These are phyloP conservation scores for Forbesichthys papilliferus DNA, from an alignment of 2,113 vertebrate genomes.

Conservation along the genomic window DNA sequence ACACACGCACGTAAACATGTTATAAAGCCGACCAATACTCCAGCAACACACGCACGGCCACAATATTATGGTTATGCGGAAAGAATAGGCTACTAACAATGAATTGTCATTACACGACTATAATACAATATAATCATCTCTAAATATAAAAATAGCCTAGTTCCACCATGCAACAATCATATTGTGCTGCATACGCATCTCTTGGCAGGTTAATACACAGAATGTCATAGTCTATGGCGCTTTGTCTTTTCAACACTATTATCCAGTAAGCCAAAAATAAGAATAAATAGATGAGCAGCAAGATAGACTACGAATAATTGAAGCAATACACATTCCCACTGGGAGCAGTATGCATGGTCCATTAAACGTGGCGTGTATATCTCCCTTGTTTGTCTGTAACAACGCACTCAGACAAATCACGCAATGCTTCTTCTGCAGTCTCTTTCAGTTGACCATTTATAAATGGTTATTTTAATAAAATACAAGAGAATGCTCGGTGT, in stretches of 20 bases:
- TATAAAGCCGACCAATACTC: constrained; percentile 39
- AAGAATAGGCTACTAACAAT: constrained; percentile 49
- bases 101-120: constrained; percentile 53
- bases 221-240: constrained; percentile 39
- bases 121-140: background rate
- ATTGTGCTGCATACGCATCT: constrained; percentile 38
- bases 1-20: constrained; percentile 50
- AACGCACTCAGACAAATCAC: constrained; percentile 80
- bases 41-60: constrained; percentile 49
- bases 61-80: constrained; percentile 35
- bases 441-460: constrained; percentile 58
- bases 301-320: constrained; percentile 48
- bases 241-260: constrained; percentile 55
- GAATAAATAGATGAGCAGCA: constrained; percentile 43
- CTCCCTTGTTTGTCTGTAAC: constrained; percentile 75
- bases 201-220: constrained; percentile 36
- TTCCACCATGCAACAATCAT: constrained; percentile 3
- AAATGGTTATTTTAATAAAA: constrained; percentile 33
- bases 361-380: constrained; percentile 72
- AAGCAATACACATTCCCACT: constrained; percentile 74
- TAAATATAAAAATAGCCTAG: background rate
- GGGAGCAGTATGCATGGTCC: constrained; percentile 72
- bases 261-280: constrained; percentile 31
- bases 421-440: constrained; percentile 67
- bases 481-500: constrained; percentile 10